Evolutionary conservation across 2,797 vertebrate genomes (phyloP).

Genomic region (Propithecus perrieri): DNA sequence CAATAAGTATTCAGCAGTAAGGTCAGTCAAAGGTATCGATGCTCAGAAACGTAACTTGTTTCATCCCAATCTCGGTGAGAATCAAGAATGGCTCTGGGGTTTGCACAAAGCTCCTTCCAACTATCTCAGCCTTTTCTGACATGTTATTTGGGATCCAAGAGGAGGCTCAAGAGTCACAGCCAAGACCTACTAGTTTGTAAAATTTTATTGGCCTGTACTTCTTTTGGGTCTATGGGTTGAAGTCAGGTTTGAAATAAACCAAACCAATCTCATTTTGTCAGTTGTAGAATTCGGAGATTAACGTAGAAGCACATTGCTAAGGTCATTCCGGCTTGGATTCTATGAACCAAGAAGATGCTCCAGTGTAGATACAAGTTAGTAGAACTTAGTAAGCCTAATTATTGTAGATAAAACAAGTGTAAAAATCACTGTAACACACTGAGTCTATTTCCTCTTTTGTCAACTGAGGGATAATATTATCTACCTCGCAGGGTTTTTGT

Average conservation of each 20-base stretch:
- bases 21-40: conserved; percentile 6
- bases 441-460: neutral
- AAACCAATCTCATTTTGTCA: neutral
- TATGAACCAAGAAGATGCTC: neutral
- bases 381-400: neutral
- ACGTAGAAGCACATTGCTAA: neutral
- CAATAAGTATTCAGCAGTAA: conserved; percentile 18
- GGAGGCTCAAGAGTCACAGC: neutral
- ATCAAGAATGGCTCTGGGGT: neutral
- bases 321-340: neutral
- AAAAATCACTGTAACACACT: neutral
- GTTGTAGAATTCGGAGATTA: neutral
- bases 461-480: neutral
- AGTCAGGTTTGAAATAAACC: conserved; percentile 31
- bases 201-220: conserved; percentile 14
- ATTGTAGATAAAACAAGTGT: neutral
- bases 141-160: neutral
- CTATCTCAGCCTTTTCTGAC: neutral
- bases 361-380: neutral
- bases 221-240: neutral
- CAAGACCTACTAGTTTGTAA: neutral
- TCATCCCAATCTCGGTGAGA: conserved; percentile 40
- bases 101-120: neutral
- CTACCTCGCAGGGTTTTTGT: neutral
- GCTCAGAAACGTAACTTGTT: conserved; percentile 39